Conservation (phyloP, 2,888 invertebrate species). For the Tenthredo livida region DNA sequence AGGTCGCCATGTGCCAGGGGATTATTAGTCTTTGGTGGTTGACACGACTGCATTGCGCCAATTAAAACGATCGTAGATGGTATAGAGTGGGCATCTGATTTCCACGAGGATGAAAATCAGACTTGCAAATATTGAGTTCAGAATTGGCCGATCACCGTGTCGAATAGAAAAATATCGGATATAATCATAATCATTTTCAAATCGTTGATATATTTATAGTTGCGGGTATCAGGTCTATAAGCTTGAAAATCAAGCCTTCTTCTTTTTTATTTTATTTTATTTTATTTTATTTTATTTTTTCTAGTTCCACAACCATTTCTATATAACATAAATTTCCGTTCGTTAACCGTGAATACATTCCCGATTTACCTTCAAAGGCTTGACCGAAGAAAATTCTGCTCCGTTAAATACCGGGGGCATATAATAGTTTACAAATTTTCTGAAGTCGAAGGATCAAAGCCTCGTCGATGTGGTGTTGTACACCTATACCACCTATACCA, state of each 20-base stretch:
- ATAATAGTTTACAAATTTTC: background rate
- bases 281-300: background rate
- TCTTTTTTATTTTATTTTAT: too few species aligned
- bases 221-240: background rate
- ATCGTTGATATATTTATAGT: slow-evolving; percentile 23
- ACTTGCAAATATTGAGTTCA: background rate
- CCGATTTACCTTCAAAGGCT: background rate
- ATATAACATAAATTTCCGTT: background rate
- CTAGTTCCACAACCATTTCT: background rate
- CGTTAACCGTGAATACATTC: background rate
- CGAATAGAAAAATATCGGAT: background rate
- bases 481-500: too few species aligned
- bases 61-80: slow-evolving; percentile 61
- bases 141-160: background rate
- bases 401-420: background rate
- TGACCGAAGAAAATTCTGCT: background rate
- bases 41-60: slow-evolving; percentile 75
- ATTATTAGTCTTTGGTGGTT: slow-evolving; percentile 73
- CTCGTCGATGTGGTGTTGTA: background rate
- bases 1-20: slow-evolving; percentile 73
- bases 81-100: background rate
- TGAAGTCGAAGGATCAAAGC: background rate
- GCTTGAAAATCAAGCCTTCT: background rate
- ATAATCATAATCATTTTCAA: too few species aligned
- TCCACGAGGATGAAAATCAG: background rate